These are phyloP conservation scores for Pachyramphus minor DNA, from an alignment of 2,113 vertebrate genomes.

Conservation along the genomic window DNA sequence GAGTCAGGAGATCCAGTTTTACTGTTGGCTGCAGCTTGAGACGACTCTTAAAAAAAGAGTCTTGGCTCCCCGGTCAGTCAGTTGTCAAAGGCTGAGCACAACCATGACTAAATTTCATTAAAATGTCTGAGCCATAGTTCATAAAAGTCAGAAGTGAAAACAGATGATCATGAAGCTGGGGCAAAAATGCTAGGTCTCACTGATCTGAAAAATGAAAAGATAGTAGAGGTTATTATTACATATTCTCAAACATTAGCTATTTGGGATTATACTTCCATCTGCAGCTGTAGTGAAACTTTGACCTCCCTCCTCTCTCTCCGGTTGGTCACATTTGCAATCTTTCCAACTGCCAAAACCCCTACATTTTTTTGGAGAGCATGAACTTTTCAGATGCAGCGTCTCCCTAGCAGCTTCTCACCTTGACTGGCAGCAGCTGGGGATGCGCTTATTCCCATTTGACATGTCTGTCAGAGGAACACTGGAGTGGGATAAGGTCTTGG, in stretches of 20 bases:
- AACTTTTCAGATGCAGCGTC: background rate
- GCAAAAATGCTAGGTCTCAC: background rate
- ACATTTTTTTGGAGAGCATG: background rate
- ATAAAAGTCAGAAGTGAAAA: conserved; percentile 54
- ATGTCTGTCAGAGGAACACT: background rate
- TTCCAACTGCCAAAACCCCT: background rate
- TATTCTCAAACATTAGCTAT: background rate
- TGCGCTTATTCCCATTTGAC: background rate
- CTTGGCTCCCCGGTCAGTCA: background rate
- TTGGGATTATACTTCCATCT: background rate
- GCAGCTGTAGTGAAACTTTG: background rate
- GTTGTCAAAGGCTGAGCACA: background rate
- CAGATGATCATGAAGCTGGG: background rate
- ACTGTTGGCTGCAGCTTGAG: background rate
- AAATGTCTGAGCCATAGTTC: conserved; percentile 20
- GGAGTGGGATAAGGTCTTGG: background rate
- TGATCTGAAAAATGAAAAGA: conserved; percentile 29
- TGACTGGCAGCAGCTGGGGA: background rate
- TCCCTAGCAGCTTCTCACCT: background rate
- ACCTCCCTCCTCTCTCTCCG: background rate
- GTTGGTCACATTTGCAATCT: background rate
- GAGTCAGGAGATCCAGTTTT: background rate
- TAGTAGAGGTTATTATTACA: background rate
- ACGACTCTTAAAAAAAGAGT: background rate
- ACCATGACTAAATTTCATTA: conserved; percentile 49